Evolutionary conservation across 2,888 invertebrate genomes (phyloP), one percentile per base, ranked within the genome.

Genomic region (Acrocyrtus sp.): DNA sequence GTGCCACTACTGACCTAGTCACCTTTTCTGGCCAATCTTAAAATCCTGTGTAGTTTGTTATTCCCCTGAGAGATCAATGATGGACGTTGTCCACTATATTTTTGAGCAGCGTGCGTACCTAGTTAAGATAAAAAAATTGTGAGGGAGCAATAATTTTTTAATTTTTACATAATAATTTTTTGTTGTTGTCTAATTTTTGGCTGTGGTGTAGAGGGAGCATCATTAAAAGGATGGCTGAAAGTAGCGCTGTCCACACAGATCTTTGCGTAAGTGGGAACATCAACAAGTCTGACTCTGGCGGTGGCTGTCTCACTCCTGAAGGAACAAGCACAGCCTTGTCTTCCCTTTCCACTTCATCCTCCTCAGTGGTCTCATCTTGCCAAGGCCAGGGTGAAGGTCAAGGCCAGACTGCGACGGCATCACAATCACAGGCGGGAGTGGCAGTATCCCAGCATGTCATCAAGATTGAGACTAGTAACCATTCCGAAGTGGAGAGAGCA

Each of bases 341-440:
- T 26, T 6, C 67, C 22, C 19, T 19, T 34, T 27, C 45, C 43
- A 45, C 39, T 19, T 29, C 41, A 29, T 41, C 45, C 17, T 58
- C 50, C 15, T 45, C 63, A 24, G 19, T 27, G 22, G 19, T 48
- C 48, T 29, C 43, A 19, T 29, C 47, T 24, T 45, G 41, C 45
- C 27, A 68, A 54, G 68, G 41, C 60, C 68, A 68, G 51, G 61
- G 68, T 68, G 60, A 68, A 43, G 68, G 68, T 68, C 68, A 68
- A 8, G 68, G 69, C n/a, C 22, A 54, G 34, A 27, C 53, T 24
- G n/a, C 19, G 41, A 19, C 15, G 8, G 3, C 51, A 48, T 6
- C 45, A 56, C 1, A 29, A 54, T 54, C 47, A 48, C 50, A 26
- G 21, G 27, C 6, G 53, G 12, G 17, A 12, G 24, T 15, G 12